Evolutionary conservation across 2,888 invertebrate genomes (phyloP), one percentile per base, ranked within the genome.

Genomic region (Apantesis nais): DNA sequence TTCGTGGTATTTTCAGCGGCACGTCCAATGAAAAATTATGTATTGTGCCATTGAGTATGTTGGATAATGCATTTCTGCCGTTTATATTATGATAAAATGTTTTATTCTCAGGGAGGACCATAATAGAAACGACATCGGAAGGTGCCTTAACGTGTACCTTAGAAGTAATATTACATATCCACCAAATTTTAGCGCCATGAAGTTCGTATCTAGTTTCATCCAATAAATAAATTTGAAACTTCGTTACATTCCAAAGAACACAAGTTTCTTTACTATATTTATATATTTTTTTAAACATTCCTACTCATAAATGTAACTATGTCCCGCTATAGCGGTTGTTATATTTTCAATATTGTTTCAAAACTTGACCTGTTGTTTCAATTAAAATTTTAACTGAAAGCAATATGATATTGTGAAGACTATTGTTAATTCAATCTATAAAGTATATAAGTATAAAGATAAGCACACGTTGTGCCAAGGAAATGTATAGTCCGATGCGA

Each of bases 161-260:
- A 88, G 81, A 85, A 82, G 83, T 82, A 87, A 87, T 76, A 75
- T 77, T 82, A 86, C 88, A 87, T 87, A 87, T 87, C 83, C 82
- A 81, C 83, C 74, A 76, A 80, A 76, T 78, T 75, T 63, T 72
- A 29, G 37, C 72, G 78, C 76, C 79, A 64, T 68, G 37, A 74
- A 68, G 68, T 74, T 67, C 66, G 73, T 80, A 70, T 79, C 72
- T 73, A 76, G 80, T 80, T 68, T 76, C 67, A 75, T 74, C 70
- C 68, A 77, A 73, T 39, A 78, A 82, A 76, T 81, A 66, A 70
- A 74, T 84, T 83, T 83, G 83, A 83, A 88, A 84, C 93, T 94
- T 94, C 94, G 87, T 90, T 87, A 94, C 94, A 94, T 94, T 94
- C 94, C 94, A 94, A 93, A 92, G 91, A 93, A 91, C 89, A 88